Evolutionary conservation across 92 coral and sea anemone species (phyloP).

Genomic region (Epizoanthus ramosus): DNA sequence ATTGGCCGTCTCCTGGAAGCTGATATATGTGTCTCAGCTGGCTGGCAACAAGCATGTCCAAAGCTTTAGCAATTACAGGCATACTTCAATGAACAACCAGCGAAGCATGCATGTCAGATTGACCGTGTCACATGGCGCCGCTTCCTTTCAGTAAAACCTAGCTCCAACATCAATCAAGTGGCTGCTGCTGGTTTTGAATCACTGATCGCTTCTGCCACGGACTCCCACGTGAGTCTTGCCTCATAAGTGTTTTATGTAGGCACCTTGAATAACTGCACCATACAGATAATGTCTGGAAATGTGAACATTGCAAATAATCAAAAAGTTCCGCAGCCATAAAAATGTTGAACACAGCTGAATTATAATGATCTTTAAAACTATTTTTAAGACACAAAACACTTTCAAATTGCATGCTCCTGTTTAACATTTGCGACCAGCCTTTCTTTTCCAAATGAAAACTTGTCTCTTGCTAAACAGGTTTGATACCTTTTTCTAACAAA

Average conservation of each 20-base stretch:
- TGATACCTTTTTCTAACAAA: too few species aligned
- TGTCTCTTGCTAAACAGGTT: too few species aligned
- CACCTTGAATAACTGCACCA: neutral
- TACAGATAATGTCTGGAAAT: slow-evolving; percentile 11
- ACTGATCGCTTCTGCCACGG: neutral
- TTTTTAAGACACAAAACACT: slow-evolving; percentile 12
- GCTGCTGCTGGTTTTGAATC: neutral
- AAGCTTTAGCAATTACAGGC: too few species aligned
- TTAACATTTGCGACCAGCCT: too few species aligned
- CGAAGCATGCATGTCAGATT: too few species aligned
- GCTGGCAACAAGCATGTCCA: slow-evolving; percentile 5
- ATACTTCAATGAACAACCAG: too few species aligned
- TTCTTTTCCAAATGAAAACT: too few species aligned
- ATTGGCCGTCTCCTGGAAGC: too few species aligned
- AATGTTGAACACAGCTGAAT: slow-evolving; percentile 4
- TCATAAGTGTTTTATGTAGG: neutral
- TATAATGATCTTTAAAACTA: slow-evolving; percentile 6
- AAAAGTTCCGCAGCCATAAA: neutral
- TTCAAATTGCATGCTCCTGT: slow-evolving; percentile 13
- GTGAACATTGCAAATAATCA: neutral
- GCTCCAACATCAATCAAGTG: neutral
- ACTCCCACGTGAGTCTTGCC: neutral
- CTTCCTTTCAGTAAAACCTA: neutral
- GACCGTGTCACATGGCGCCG: too few species aligned
- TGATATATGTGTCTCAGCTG: neutral